Base-by-base conservation (phyloP, 2,888 invertebrate genomes). In the Ceriagrion tenellum region DNA sequence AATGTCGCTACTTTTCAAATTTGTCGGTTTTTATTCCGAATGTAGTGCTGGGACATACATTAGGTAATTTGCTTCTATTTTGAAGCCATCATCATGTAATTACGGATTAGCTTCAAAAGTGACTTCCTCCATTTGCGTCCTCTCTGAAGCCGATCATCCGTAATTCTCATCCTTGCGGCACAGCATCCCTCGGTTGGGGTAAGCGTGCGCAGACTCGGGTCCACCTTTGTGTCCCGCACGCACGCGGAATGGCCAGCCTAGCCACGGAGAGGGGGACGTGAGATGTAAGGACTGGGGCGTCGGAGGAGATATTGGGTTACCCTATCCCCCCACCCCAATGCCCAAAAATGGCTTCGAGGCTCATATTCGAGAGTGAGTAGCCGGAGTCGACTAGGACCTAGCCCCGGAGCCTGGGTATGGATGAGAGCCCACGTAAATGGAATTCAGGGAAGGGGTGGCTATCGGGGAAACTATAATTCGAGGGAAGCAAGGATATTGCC, bases 331-430 rank as follows among this genome's bases (percentile, higher is more conserved):
- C 95, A 81, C 97, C 97, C 96, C 97, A 97, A 97, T 98, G 98
- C 98, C 98, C 98, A 98, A 98, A 98, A 98, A 98, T 98, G 98
- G 98, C 97, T 97, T 97, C 98, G 69, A 74, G 93, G 93, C 93
- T 93, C 93, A 93, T 93, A 93, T 93, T 93, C 93, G 93, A 93
- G 93, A 35, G 97, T 97, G 91, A 69, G 97, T 97, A 97, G 97
- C 97, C 97, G 97, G 97, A 97, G 97, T 97, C 97, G 97, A 55
- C 93, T 93, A 93, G 93, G 93, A 93, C 93, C 69, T 93, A 69
- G 93, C 26, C 69, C 69, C 63, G 69, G 93, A 93, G 69, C 69
- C 93, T 93, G 69, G 93, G 63, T 93, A 69, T 93, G 93, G 93
- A 59, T 56, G 90, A 69, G 69, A 69, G 47, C 93, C 69, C 63